phyloP scores from a whole-genome alignment of 1,140 invertebrate genomes.

The Psilanteris sp. region DNA sequence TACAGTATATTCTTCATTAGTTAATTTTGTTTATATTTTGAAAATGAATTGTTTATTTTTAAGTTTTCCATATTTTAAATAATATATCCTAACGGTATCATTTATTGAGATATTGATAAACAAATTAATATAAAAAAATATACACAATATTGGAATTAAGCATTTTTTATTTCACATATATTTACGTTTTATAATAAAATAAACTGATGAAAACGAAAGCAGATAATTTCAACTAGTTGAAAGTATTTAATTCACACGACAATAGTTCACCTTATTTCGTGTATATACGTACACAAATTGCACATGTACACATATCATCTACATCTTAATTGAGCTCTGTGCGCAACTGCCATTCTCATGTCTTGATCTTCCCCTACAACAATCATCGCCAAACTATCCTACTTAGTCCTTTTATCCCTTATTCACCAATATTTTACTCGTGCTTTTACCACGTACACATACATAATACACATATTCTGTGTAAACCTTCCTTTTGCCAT shows the following conservation, averaged over 20 bases:
- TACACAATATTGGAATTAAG: too few relatives aligned
- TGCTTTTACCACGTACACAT: constrained; percentile 35
- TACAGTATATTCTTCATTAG: too few relatives aligned
- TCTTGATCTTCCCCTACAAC: constrained; percentile 39
- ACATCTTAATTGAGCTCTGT: constrained; percentile 45
- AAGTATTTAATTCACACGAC: constrained; percentile 30
- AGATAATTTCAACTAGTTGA: constrained; percentile 12
- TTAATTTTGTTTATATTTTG: too few relatives aligned
- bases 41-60: too few relatives aligned
- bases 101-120: too few relatives aligned
- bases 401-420: constrained; percentile 37
- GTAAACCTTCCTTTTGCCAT: constrained; percentile 49
- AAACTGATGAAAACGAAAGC: constrained; percentile 8
- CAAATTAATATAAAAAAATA: too few relatives aligned
- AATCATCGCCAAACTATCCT: constrained; percentile 39
- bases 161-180: too few relatives aligned
- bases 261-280: constrained; percentile 33
- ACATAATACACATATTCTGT: constrained; percentile 31
- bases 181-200: constrained; percentile 9
- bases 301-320: constrained; percentile 33
- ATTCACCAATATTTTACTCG: constrained; percentile 47
- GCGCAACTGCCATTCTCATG: constrained; percentile 47
- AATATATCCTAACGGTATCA: too few relatives aligned
- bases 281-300: constrained; percentile 25
- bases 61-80: too few relatives aligned